Evolutionary conservation across 2,888 invertebrate species (phyloP).

Genomic region (Cyclophora albipunctata): DNA sequence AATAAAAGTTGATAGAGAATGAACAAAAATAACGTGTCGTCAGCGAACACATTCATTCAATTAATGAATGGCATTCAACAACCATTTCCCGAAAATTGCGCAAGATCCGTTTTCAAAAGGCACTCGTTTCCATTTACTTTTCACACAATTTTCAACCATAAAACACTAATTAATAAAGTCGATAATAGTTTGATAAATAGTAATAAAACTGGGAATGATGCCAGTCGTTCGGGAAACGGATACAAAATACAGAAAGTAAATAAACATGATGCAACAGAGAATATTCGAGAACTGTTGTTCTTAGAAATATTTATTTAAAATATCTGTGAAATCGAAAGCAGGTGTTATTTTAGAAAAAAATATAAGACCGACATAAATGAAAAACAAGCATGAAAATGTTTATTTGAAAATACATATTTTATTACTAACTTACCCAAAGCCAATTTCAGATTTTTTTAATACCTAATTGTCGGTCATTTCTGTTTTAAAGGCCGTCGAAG

Average conservation of each 20-base stretch:
- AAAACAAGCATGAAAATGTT: no score
- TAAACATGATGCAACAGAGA: constrained; percentile 45
- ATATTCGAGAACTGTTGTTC: constrained; percentile 31
- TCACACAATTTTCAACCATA: no score
- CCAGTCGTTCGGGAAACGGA: constrained; percentile 42
- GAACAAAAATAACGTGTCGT: constrained; percentile 6
- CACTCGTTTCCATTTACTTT: no score
- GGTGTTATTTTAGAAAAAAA: no score
- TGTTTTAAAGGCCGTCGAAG: no score
- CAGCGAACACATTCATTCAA: background rate
- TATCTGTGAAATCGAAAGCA: no score
- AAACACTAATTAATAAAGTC: constrained; percentile 4
- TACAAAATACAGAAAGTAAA: constrained; percentile 33
- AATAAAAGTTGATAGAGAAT: background rate
- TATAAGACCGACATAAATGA: no score
- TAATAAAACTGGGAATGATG: constrained; percentile 37
- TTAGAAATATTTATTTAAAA: background rate
- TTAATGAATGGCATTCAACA: constrained; percentile 16
- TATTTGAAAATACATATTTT: no score
- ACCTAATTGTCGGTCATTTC: no score
- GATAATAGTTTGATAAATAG: constrained; percentile 10
- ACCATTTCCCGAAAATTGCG: constrained; percentile 14
- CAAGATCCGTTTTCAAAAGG: constrained; percentile 8
- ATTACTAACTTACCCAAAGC: no score
- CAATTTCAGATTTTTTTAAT: no score